Conservation (phyloP, 2,113 vertebrate species). For the Podarcis raffonei region DNA sequence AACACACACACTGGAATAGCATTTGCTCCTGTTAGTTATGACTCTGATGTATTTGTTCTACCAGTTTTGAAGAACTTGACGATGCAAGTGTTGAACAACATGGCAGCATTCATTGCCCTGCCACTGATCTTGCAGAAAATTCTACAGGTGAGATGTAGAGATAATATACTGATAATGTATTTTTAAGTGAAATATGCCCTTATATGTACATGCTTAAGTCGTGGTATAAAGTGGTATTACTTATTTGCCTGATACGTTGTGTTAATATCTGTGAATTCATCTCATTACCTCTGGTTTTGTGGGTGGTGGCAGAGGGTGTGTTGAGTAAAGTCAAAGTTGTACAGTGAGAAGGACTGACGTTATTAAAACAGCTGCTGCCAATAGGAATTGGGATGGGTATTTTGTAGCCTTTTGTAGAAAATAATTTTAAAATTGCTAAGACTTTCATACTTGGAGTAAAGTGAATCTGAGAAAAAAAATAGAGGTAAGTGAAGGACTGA, state of each 20-base stretch:
- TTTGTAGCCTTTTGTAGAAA: neutral
- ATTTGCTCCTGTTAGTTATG: neutral
- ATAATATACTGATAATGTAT: neutral
- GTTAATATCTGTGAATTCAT: neutral
- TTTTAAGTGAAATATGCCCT: neutral
- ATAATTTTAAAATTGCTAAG: neutral
- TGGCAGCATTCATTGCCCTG: conserved; percentile 93
- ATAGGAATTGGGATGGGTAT: neutral
- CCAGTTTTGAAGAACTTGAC: conserved; percentile 92
- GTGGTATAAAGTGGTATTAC: neutral
- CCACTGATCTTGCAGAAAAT: conserved; percentile 94
- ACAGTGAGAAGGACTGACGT: neutral
- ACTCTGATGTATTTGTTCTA: conserved; percentile 52
- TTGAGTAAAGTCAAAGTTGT: neutral
- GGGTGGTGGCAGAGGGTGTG: neutral
- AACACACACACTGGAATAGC: neutral
- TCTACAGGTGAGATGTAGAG: conserved; percentile 92
- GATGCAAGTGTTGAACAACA: conserved; percentile 94
- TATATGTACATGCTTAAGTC: neutral
- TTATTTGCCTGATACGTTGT: neutral
- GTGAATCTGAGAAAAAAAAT: neutral
- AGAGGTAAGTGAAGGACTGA: neutral
- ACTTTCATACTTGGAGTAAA: neutral
- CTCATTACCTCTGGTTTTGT: neutral
- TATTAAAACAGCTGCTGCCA: neutral